Conservation (phyloP, 1,140 invertebrate genomes). For the Brachionus koreanus region DNA sequence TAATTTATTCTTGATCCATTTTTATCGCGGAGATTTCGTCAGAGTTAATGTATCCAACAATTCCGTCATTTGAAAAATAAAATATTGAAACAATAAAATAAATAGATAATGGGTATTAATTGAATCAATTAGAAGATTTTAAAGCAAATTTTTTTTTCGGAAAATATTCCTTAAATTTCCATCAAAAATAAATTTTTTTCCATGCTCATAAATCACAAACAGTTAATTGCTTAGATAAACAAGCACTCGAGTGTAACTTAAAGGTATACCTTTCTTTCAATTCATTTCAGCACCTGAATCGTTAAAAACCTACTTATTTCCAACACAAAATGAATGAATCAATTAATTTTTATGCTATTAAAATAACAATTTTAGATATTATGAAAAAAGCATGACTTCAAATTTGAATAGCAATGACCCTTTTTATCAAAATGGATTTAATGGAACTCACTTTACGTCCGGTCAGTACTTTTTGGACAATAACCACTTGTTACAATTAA, state of each 20-base stretch:
- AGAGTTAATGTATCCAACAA: neutral
- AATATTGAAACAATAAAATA: conserved; percentile 38
- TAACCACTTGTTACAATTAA: neutral
- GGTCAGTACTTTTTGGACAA: neutral
- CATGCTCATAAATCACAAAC: conserved; percentile 1
- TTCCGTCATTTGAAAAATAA: neutral
- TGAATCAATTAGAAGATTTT: conserved; percentile 7
- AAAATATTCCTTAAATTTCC: neutral
- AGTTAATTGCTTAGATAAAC: conserved; percentile 15
- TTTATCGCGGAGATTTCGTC: neutral
- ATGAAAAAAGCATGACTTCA: conserved; percentile 10
- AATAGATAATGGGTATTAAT: conserved; percentile 18
- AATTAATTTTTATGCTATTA: neutral
- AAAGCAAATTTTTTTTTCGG: neutral
- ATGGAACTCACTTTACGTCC: neutral
- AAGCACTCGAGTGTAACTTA: conserved; percentile 17
- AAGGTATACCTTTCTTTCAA: neutral
- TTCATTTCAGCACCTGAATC: neutral
- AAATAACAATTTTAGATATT: neutral
- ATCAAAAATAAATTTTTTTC: neutral
- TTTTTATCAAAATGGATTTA: neutral
- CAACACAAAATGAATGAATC: neutral
- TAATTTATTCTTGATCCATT: conserved; percentile 16
- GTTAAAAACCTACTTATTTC: neutral
- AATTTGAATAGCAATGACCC: neutral